A percentile compares a stretch with the other conserved stretches of the same genome.
Conservation (phyloP, 2,113 vertebrate species). For the Catharus bicknelli region DNA sequence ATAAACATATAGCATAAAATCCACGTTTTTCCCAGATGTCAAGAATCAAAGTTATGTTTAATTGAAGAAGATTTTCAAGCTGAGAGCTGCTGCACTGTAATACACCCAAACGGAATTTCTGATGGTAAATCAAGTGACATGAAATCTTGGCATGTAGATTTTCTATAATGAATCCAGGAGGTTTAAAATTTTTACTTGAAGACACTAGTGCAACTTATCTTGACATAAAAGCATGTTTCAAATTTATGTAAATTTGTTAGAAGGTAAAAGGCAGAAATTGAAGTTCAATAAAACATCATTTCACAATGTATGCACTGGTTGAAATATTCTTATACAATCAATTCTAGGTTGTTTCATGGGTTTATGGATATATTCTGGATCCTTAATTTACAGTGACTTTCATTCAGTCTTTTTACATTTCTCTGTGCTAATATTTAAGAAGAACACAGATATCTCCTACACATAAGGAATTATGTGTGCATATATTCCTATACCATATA, state of each 20-base stretch:
- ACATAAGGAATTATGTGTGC: neutral
- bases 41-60: neutral
- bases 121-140: neutral
- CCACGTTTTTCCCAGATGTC: neutral
- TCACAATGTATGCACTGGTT: neutral
- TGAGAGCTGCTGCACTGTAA: neutral
- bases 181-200: constrained; percentile 22
- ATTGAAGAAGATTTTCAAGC: neutral
- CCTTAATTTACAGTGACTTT: neutral
- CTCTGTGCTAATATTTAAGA: neutral
- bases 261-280: neutral
- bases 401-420: neutral
- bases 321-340: neutral
- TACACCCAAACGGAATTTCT: neutral
- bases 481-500: neutral
- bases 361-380: neutral
- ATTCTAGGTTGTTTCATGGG: neutral
- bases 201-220: neutral
- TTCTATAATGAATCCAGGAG: neutral
- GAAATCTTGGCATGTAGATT: neutral
- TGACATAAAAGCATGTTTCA: neutral
- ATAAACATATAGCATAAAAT: neutral
- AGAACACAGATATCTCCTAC: neutral
- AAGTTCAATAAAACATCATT: neutral
- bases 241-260: neutral